phyloP scores from a whole-genome alignment of 2,113 vertebrate species.

The Forbesichthys papilliferus region DNA sequence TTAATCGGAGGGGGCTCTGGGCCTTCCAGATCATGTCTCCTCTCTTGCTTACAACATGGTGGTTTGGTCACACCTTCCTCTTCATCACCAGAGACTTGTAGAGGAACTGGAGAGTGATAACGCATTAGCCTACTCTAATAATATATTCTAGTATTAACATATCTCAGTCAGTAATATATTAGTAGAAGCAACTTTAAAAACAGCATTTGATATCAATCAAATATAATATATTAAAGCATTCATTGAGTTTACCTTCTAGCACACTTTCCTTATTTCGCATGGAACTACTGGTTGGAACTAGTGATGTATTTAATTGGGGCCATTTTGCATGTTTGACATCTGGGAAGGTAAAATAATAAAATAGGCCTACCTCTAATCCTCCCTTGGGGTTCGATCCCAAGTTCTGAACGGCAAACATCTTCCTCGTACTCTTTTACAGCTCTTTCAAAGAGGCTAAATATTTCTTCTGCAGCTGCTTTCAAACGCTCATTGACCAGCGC shows the following conservation, averaged over 20 bases:
- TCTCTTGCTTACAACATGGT: conserved; percentile 3
- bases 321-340: conserved; percentile 35
- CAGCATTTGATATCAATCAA: no score
- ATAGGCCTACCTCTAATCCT: neutral
- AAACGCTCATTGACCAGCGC: conserved; percentile 37
- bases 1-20: conserved; percentile 13
- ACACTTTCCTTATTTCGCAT: no score
- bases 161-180: no score
- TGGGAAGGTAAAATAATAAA: neutral
- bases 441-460: conserved; percentile 40
- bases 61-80: neutral
- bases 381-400: neutral
- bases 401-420: conserved; percentile 11
- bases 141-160: no score
- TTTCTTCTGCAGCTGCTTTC: conserved; percentile 30
- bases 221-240: no score
- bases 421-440: conserved; percentile 43
- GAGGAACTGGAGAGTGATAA: neutral
- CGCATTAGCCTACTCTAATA: no score
- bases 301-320: neutral
- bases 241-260: no score
- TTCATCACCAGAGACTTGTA: conserved; percentile 15
- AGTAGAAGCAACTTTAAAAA: no score
- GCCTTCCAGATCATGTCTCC: conserved; percentile 5
- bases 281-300: no score